phyloP scores from a whole-genome alignment of 2,797 vertebrate genomes.

The Thunnus albacares region DNA sequence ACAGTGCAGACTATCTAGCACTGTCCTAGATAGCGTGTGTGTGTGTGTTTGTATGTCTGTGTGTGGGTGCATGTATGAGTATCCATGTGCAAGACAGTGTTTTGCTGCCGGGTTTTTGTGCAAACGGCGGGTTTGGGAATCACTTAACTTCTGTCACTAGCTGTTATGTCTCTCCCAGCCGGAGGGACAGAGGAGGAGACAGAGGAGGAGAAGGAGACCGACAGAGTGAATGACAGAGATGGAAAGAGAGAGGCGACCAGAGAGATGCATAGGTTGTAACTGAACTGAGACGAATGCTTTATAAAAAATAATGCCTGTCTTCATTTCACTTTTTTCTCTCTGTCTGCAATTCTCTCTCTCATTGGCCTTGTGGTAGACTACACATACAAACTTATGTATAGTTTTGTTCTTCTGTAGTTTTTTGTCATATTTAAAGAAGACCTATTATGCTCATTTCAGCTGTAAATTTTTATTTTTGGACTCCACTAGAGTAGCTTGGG shows the following conservation, averaged over 20 bases:
- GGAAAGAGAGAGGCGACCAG: conserved; percentile 23
- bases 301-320: background rate
- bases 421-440: background rate
- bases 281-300: background rate
- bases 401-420: background rate
- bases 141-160: conserved; percentile 88
- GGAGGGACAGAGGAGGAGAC: conserved; percentile 58
- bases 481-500: too few relatives aligned
- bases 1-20: background rate
- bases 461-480: too few relatives aligned
- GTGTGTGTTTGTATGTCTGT: conserved; percentile 15
- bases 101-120: conserved; percentile 72
- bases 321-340: background rate
- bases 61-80: conserved; percentile 46
- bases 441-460: too few relatives aligned
- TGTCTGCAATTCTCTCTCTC: background rate
- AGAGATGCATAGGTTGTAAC: conserved; percentile 27
- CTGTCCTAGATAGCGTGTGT: conserved; percentile 6
- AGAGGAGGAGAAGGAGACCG: conserved; percentile 40
- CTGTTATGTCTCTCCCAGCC: conserved; percentile 80
- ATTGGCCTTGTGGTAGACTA: background rate
- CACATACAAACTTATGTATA: background rate
- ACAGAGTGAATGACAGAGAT: conserved; percentile 45
- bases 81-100: conserved; percentile 60
- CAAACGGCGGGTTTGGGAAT: conserved; percentile 78